Evolutionary conservation across 2,888 invertebrate species (phyloP), one percentile per base, ranked within the genome.

Genomic region (Mesorhabditis sp.): DNA sequence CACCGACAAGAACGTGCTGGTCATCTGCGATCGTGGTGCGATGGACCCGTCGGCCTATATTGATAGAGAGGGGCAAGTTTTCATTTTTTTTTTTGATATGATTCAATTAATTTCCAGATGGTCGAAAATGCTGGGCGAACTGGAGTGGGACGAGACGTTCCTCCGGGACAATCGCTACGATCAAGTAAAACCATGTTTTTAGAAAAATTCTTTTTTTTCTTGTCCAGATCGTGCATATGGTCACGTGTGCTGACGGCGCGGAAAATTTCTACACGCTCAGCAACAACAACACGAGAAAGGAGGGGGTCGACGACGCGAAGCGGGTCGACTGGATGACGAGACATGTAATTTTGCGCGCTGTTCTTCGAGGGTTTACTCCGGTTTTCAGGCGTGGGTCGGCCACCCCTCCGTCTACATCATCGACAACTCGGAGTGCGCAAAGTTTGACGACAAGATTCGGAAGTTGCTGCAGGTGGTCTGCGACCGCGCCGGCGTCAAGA

Each of bases 321-420:
- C 91, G 93, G 80, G 87, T 95, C 80, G 98, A 98, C 87, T 90
- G 92, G 86, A 92, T 92, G 84, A 95, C 96, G 0, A 93, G 95
- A 2, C 92, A 94, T 45, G 88, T 87, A 7, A 50, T 10, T 28
- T 58, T 58, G 1, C 28, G 28, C 28, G 28, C 28, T 28, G 28
- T 28, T 28, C 28, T 28, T 28, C 28, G 28, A 28, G 28, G 28
- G 28, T 2, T 28, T 28, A 28, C 28, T 28, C 28, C 28, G 44
- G 62, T 64, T 62, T 70, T 42, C 70, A 88, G 87, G 93, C 96
- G 0, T 98, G 98, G 98, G 92, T 98, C 74, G 98, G 98, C 0
- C 98, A 98, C 88, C 98, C 98, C 0, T 98, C 97, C 88, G 95
- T 95, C 87, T 97, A 98, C 89, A 95, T 98, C 45, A 93, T 98